These are phyloP conservation scores for Drosophila takahashii DNA, from an alignment of 1,140 invertebrate genomes.

Conservation along the genomic window DNA sequence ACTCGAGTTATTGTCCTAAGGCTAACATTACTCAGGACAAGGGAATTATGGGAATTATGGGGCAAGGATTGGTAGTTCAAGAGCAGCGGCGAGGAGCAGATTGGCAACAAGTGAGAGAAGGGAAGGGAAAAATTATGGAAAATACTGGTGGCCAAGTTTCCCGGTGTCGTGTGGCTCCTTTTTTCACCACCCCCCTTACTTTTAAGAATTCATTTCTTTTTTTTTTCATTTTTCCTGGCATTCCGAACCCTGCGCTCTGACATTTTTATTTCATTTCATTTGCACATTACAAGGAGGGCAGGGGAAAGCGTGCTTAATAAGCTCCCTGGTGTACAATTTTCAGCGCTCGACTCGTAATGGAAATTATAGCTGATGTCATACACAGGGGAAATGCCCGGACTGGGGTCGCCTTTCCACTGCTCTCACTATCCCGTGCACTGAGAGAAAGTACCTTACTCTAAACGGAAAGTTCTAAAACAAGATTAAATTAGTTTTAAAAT, in stretches of 20 bases:
- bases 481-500: too few species aligned
- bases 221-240: conserved; percentile 13
- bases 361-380: conserved; percentile 84
- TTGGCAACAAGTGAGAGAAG: conserved; percentile 33
- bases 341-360: conserved; percentile 79
- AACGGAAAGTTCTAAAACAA: too few species aligned
- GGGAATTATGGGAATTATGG: conserved; percentile 40
- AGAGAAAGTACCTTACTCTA: not conserved
- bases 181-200: not conserved
- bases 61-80: conserved; percentile 25
- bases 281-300: conserved; percentile 55
- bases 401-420: conserved; percentile 31
- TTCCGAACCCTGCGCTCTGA: conserved; percentile 14
- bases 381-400: conserved; percentile 59
- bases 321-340: conserved; percentile 82
- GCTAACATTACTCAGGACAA: conserved; percentile 27
- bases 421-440: conserved; percentile 6
- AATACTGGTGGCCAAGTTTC: conserved; percentile 33
- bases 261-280: conserved; percentile 80
- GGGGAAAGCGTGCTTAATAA: conserved; percentile 65
- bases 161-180: conserved; percentile 17
- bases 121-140: conserved; percentile 15
- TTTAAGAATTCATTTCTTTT: conserved; percentile 2
- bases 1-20: conserved; percentile 39
- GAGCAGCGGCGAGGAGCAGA: conserved; percentile 2